Base-by-base conservation (phyloP, 1,140 invertebrate species). In the Bombus ignitus region DNA sequence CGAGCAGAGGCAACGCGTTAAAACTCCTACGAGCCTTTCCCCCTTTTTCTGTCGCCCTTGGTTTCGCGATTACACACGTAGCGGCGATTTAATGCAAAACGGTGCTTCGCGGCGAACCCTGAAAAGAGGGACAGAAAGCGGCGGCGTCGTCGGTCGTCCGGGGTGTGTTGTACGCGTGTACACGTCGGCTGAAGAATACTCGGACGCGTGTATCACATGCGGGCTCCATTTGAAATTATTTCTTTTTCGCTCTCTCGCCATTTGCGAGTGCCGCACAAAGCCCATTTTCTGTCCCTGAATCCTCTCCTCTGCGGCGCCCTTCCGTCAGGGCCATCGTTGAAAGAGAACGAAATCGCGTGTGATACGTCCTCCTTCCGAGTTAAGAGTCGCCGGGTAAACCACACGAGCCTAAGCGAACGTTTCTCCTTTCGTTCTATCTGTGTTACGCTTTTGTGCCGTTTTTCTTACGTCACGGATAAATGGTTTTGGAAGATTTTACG, bases 201-300 rank as follows among this genome's bases (percentile, higher is more conserved):
- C 79, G 83, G 74, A 90, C 88, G 75, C 82, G 79, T 90, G 86
- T 91, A 79, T 90, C 90, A 81, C 86, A 92, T 90, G 89, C 91
- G 91, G 90, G 90, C 90, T 93, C 81, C 90, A 87, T 93, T 92
- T 92, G 42, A 91, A 92, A 92, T 93, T 91, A 92, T 92, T 93
- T 83, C 83, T 90, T 93, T 92, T 91, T 74, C 42, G 59, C 74
- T 73, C 85, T 89, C 79, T 90, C 76, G 59, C 86, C 77, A 84
- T 91, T 92, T 90, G 78, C 86, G 73, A 72, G 32, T 75, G 62
- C 75, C 72, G 83, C 84, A 92, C 90, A 91, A 93, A 92, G 88
- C 79, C 87, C 88, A 91, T 89, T 92, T 92, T 88, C 89, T 83
- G 89, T 90, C 84, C 77, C n/a, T 80, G 79, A 86, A 87, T 81